Percentiles rank a stretch among this genome's conserved stretches.
phyloP scores from a whole-genome alignment of 2,797 vertebrate genomes.

The Lagodon rhomboides region DNA sequence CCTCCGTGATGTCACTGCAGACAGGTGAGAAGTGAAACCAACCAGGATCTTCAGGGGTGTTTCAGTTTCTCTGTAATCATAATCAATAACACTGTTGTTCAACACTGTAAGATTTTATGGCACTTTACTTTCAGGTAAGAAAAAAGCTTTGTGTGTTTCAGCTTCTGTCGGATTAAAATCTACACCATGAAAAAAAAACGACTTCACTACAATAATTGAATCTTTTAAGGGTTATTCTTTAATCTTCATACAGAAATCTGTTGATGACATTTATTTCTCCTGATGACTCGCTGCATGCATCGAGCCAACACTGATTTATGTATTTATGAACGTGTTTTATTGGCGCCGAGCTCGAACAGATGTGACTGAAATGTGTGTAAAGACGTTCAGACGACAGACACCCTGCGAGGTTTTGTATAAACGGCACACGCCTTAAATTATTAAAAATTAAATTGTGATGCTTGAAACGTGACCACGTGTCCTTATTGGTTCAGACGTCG shows the following conservation, averaged over 20 bases:
- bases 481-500: neutral
- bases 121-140: constrained; percentile 2
- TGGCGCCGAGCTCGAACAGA: neutral
- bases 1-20: neutral
- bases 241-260: neutral
- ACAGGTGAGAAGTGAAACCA: neutral
- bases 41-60: neutral
- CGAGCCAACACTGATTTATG: neutral
- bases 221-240: constrained; percentile 2
- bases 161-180: neutral
- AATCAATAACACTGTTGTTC: neutral
- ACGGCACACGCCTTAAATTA: neutral
- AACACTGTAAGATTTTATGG: neutral
- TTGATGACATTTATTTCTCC: neutral
- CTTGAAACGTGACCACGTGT: neutral
- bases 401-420: neutral
- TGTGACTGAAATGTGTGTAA: neutral
- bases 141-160: neutral
- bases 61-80: neutral
- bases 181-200: neutral
- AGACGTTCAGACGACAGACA: too few relatives aligned
- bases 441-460: neutral
- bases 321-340: neutral
- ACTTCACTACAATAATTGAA: neutral
- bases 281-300: neutral